phyloP scores from a whole-genome alignment of 2,113 vertebrate species.

The Lutjanus erythropterus region DNA sequence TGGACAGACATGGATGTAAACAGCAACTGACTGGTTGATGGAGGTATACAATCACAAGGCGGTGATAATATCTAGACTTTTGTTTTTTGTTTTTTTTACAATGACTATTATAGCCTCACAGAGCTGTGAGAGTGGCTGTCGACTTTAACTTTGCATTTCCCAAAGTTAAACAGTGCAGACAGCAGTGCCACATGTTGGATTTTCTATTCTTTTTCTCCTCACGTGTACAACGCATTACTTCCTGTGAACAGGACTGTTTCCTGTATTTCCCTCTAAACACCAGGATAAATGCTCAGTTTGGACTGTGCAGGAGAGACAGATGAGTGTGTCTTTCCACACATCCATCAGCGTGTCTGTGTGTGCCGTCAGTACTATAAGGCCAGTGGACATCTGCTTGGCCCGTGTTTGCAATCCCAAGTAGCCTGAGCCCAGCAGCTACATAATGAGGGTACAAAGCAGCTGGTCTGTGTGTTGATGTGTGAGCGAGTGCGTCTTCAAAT shows the following conservation, averaged over 20 bases:
- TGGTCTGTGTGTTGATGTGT: slow-evolving; percentile 53
- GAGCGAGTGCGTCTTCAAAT: slow-evolving; percentile 55
- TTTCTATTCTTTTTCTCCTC: neutral
- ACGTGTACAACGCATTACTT: neutral
- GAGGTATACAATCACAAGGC: no score
- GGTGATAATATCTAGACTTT: no score
- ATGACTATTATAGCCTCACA: neutral
- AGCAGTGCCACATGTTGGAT: neutral
- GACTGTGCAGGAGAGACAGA: neutral
- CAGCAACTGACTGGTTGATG: no score
- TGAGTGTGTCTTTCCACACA: neutral
- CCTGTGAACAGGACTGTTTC: neutral
- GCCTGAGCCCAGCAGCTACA: slow-evolving; percentile 66
- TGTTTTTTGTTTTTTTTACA: neutral
- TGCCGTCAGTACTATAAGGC: slow-evolving; percentile 50
- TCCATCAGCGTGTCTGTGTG: neutral
- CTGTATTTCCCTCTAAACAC: neutral
- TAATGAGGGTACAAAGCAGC: slow-evolving; percentile 82
- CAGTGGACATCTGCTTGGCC: slow-evolving; percentile 73
- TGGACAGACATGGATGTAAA: no score
- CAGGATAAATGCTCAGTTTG: slow-evolving; percentile 14
- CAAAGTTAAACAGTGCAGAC: no score
- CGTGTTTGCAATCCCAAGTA: slow-evolving; percentile 81
- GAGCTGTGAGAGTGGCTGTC: no score
- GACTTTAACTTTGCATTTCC: no score